Percentiles rank a stretch among this genome's conserved stretches.
These are phyloP conservation scores for Octomys mimax DNA, from an alignment of 2,797 vertebrate genomes.

Conservation along the genomic window DNA sequence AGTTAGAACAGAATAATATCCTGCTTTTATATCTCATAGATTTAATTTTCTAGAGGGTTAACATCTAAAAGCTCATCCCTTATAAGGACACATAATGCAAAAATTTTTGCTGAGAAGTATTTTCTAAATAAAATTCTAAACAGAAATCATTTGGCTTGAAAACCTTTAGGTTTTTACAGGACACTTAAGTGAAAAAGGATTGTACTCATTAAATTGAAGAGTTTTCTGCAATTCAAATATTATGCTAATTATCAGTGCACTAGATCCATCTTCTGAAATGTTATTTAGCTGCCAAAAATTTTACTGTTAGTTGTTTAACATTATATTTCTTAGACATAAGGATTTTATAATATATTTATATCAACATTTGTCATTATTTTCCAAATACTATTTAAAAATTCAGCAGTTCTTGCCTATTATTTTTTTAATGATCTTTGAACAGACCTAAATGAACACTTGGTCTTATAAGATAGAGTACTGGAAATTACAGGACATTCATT, in stretches of 20 bases:
- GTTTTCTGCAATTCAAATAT: slow-evolving; percentile 77
- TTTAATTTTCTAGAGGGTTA: slow-evolving; percentile 59
- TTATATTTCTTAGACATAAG: slow-evolving; percentile 62
- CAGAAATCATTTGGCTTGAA: slow-evolving; percentile 77
- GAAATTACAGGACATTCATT: slow-evolving; percentile 80
- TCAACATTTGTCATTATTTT: slow-evolving; percentile 79
- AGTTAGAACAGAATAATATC: slow-evolving; percentile 65
- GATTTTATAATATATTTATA: slow-evolving; percentile 60
- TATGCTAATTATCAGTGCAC: slow-evolving; percentile 81
- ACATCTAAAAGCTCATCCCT: slow-evolving; percentile 44
- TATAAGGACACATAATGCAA: slow-evolving; percentile 24
- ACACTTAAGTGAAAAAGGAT: slow-evolving; percentile 74
- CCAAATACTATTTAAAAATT: slow-evolving; percentile 80
- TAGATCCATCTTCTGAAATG: slow-evolving; percentile 67
- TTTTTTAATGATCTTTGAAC: slow-evolving; percentile 76
- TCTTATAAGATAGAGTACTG: slow-evolving; percentile 74
- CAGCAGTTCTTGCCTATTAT: slow-evolving; percentile 55
- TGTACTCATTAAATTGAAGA: slow-evolving; percentile 75
- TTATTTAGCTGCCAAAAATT: slow-evolving; percentile 69
- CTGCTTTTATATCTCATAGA: slow-evolving; percentile 34
- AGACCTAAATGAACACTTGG: slow-evolving; percentile 76
- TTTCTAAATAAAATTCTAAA: slow-evolving; percentile 76
- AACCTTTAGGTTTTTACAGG: slow-evolving; percentile 71
- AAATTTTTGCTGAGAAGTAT: slow-evolving; percentile 48
- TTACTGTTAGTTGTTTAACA: slow-evolving; percentile 51